Conservation (phyloP, 2,113 vertebrate genomes). For the Forbesichthys papilliferus region DNA sequence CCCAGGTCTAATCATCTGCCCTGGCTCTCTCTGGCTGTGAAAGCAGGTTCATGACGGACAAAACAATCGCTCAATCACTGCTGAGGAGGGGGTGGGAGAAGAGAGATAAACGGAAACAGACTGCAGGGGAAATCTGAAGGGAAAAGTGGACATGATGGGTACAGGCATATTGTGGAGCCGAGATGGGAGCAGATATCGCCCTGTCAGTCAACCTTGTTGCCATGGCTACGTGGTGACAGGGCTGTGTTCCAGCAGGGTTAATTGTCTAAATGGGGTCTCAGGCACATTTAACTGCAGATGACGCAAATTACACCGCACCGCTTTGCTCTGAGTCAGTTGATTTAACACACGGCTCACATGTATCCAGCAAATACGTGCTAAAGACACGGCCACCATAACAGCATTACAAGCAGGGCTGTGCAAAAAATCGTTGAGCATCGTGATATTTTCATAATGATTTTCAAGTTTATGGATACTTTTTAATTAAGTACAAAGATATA, state of each 20-base stretch:
- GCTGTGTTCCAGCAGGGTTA: background rate
- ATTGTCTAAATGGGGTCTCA: background rate
- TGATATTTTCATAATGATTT: too few species aligned
- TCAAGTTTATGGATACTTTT: too few species aligned
- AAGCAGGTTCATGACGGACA: conserved; percentile 16
- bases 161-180: background rate
- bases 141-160: background rate
- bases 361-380: too few species aligned
- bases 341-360: too few species aligned
- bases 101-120: too few species aligned
- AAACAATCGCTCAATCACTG: conserved; percentile 46
- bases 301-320: too few species aligned
- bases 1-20: conserved; percentile 6
- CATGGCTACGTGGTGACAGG: conserved; percentile 6
- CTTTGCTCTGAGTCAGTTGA: too few species aligned
- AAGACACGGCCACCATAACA: too few species aligned
- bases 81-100: background rate
- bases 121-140: background rate
- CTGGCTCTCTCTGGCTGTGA: conserved; percentile 5
- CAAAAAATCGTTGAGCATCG: too few species aligned
- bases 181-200: background rate
- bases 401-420: too few species aligned
- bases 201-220: conserved; percentile 13
- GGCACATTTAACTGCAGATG: background rate
- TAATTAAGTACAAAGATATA: too few species aligned